Conservation (phyloP, 2,113 vertebrate species). For the Trematocara macrostoma region DNA sequence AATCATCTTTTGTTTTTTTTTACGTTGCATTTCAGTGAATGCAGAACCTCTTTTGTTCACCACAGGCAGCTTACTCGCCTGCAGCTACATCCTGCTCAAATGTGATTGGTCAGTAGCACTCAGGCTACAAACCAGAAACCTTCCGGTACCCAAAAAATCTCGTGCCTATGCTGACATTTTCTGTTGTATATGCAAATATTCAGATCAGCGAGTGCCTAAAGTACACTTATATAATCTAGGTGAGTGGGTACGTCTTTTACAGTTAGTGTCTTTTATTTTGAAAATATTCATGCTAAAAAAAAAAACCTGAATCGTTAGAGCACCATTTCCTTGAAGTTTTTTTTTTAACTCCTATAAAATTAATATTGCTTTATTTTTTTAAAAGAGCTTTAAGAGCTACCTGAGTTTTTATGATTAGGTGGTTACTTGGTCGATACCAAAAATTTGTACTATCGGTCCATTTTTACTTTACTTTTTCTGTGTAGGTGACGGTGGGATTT, state of each 20-base stretch:
- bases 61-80: not conserved
- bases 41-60: not conserved
- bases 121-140: not conserved
- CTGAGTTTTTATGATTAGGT: not conserved
- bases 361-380: not conserved
- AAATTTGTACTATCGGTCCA: not conserved
- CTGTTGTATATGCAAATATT: not conserved
- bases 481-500: not conserved
- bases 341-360: not conserved
- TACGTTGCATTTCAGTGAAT: not conserved
- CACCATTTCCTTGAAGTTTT: not conserved
- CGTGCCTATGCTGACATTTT: not conserved
- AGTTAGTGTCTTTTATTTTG: not conserved
- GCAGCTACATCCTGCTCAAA: not conserved
- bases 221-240: not conserved
- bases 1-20: not conserved
- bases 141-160: not conserved
- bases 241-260: not conserved
- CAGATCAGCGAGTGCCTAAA: not conserved
- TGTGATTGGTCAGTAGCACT: not conserved
- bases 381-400: not conserved
- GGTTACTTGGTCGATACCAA: not conserved
- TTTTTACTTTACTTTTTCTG: not conserved
- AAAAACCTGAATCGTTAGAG: accelerated
- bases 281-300: not conserved